phyloP scores from a whole-genome alignment of 2,888 invertebrate genomes.

The Rugalucina vietnamica region DNA sequence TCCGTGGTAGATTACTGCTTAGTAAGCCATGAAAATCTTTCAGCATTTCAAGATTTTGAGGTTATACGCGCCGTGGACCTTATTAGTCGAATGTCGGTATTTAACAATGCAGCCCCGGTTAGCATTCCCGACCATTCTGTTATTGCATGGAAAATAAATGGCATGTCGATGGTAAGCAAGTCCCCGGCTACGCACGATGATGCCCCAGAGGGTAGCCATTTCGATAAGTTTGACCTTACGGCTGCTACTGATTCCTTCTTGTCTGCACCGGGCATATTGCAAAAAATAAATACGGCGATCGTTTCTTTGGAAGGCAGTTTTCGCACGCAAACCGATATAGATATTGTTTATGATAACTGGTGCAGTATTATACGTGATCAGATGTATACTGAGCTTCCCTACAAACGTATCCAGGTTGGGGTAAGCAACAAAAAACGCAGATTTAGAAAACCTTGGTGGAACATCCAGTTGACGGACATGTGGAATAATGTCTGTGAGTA shows the following conservation, averaged over 20 bases:
- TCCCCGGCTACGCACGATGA: background rate
- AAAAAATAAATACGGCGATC: background rate
- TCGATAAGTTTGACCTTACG: slow-evolving; percentile 9
- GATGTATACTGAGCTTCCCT: slow-evolving; percentile 11
- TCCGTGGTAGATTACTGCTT: slow-evolving; percentile 21
- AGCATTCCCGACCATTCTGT: background rate
- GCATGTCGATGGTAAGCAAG: background rate
- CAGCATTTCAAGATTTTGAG: background rate
- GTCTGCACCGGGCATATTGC: background rate
- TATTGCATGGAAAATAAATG: background rate
- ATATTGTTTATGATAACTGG: slow-evolving; percentile 6
- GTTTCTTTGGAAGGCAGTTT: background rate
- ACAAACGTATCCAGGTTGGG: background rate
- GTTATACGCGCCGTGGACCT: background rate
- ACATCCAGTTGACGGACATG: background rate
- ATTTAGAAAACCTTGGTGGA: slow-evolving; percentile 5
- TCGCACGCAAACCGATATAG: background rate
- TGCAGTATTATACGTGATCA: background rate
- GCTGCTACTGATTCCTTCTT: background rate
- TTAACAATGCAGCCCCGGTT: background rate
- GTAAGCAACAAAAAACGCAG: background rate
- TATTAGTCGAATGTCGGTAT: background rate
- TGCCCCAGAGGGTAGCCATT: background rate
- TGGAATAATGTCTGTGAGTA: slow-evolving; percentile 2
- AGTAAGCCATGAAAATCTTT: background rate